These are phyloP conservation scores for Zaprionus capensis DNA, from an alignment of 1,140 invertebrate species.

Conservation along the genomic window DNA sequence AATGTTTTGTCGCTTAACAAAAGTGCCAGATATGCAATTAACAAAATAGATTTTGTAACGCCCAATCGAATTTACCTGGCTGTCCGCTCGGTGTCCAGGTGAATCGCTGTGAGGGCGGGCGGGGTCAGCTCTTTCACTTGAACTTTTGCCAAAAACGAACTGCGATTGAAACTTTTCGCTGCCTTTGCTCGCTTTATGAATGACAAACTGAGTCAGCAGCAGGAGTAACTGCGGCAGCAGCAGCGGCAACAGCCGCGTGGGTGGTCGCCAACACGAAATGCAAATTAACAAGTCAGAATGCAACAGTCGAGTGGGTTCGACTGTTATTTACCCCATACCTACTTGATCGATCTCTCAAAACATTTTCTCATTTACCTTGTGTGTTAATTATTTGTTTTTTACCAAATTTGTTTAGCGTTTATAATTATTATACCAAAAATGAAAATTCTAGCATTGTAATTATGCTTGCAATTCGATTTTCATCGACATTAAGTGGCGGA, in stretches of 20 bases:
- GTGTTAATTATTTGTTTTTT: too few relatives aligned
- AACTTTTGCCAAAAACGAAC: slow-evolving; percentile 72
- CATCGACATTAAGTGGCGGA: too few relatives aligned
- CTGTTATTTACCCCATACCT: too few relatives aligned
- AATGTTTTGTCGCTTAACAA: slow-evolving; percentile 62
- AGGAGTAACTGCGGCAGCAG: slow-evolving; percentile 13
- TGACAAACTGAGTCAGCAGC: slow-evolving; percentile 66
- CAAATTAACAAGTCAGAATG: slow-evolving; percentile 44
- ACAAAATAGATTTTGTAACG: slow-evolving; percentile 62
- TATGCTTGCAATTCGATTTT: too few relatives aligned
- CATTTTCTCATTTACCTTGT: too few relatives aligned
- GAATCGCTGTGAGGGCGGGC: neutral
- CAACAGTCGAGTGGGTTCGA: too few relatives aligned
- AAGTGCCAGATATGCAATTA: slow-evolving; percentile 64
- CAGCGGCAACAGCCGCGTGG: slow-evolving; percentile 49
- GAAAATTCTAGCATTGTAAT: too few relatives aligned
- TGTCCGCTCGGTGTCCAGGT: neutral
- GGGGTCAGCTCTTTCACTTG: slow-evolving; percentile 53
- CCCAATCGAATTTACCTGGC: slow-evolving; percentile 59
- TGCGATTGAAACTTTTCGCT: slow-evolving; percentile 35
- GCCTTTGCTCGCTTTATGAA: slow-evolving; percentile 65
- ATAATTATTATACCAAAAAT: too few relatives aligned
- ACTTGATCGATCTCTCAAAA: too few relatives aligned
- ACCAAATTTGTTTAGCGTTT: too few relatives aligned
- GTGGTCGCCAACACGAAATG: slow-evolving; percentile 71